Percentiles rank a stretch among this genome's conserved stretches.
These are phyloP conservation scores for Macroramphosus scolopax DNA, from an alignment of 2,797 vertebrate species.

Conservation along the genomic window DNA sequence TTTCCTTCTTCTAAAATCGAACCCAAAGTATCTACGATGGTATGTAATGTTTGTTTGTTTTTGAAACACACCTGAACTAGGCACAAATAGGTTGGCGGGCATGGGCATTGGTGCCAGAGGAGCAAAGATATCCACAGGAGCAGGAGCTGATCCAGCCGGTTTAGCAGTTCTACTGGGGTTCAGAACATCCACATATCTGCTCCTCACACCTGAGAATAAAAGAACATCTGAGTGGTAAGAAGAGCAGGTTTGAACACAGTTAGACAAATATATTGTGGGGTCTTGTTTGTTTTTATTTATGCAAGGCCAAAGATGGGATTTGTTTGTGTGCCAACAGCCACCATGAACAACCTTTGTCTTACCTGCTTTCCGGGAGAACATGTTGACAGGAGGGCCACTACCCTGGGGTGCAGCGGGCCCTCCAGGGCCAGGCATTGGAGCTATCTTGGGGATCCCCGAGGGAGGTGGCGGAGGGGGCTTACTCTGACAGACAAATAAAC, in stretches of 20 bases:
- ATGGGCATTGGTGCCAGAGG: slow-evolving; percentile 92
- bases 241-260: too few relatives aligned
- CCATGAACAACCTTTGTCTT: slow-evolving; percentile 19
- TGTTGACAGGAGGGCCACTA: slow-evolving; percentile 82
- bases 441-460: slow-evolving; percentile 80
- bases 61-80: slow-evolving; percentile 69
- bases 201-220: slow-evolving; percentile 75
- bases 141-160: slow-evolving; percentile 71
- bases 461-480: slow-evolving; percentile 92
- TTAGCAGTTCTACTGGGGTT: slow-evolving; percentile 82
- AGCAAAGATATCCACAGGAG: slow-evolving; percentile 86
- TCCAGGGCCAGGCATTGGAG: slow-evolving; percentile 57
- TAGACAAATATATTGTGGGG: too few relatives aligned
- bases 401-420: slow-evolving; percentile 69
- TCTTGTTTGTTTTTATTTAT: neutral
- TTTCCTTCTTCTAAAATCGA: too few relatives aligned
- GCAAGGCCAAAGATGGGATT: neutral
- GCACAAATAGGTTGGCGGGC: slow-evolving; percentile 84
- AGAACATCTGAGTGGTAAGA: slow-evolving; percentile 2
- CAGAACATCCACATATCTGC: slow-evolving; percentile 91
- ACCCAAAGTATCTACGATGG: too few relatives aligned
- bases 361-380: slow-evolving; percentile 97
- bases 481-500: slow-evolving; percentile 69
- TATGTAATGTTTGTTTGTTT: fast-evolving
- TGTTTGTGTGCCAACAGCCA: neutral